Percentiles rank a stretch among this genome's conserved stretches.
Evolutionary conservation across 2,888 invertebrate species (phyloP).

Genomic region (Phengaris arion): DNA sequence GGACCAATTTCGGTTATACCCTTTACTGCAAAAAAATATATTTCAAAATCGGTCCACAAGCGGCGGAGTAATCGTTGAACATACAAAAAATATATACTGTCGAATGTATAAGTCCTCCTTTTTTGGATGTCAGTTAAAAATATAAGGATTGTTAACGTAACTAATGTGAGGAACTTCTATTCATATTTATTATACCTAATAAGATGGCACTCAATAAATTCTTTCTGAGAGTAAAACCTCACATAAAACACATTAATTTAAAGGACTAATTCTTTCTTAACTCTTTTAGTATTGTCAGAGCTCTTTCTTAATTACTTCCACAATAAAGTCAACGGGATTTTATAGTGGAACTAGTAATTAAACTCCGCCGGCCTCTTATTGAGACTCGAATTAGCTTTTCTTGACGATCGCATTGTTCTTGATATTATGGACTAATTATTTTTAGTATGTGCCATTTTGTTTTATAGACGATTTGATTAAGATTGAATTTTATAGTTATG

Average conservation of each 20-base stretch:
- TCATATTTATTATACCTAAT: no score
- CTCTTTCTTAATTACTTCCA: constrained; percentile 40
- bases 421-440: constrained; percentile 25
- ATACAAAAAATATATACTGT: no score
- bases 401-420: constrained; percentile 22
- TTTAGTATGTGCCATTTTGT: constrained; percentile 3
- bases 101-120: no score
- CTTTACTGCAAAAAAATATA: no score
- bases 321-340: constrained; percentile 40
- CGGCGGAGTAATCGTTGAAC: no score
- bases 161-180: not conserved
- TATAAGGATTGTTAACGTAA: no score
- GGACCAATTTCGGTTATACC: no score
- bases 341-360: constrained; percentile 39
- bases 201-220: not conserved
- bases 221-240: not conserved
- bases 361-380: constrained; percentile 35
- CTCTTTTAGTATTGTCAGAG: constrained; percentile 36
- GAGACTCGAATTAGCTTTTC: constrained; percentile 25
- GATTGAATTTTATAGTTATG: not conserved
- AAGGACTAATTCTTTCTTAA: constrained; percentile 29
- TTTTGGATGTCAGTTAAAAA: no score
- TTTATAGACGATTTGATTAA: constrained; percentile 6
- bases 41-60: no score
- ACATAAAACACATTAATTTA: constrained; percentile 15